phyloP scores from a whole-genome alignment of 2,797 vertebrate genomes.

The Acomys russatus region DNA sequence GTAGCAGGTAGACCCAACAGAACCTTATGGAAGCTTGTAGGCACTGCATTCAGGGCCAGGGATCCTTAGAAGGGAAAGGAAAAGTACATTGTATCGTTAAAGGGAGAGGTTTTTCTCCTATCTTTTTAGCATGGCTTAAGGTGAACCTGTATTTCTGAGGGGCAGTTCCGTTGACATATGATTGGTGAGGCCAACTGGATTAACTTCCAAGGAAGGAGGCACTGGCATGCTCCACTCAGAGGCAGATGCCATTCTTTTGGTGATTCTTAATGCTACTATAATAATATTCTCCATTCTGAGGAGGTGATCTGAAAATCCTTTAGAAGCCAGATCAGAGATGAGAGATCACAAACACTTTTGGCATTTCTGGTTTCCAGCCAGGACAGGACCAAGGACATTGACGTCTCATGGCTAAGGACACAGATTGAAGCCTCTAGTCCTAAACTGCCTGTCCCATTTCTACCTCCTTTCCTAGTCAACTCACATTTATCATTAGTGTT shows the following conservation, averaged over 20 bases:
- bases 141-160: background rate
- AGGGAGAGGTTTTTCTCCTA: background rate
- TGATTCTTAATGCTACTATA: background rate
- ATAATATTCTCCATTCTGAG: background rate
- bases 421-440: background rate
- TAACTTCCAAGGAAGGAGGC: background rate
- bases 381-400: background rate
- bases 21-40: background rate
- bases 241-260: background rate
- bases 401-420: background rate
- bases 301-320: background rate
- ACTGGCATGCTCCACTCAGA: too few species aligned
- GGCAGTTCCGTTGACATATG: background rate
- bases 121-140: background rate
- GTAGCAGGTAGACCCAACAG: background rate
- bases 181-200: background rate
- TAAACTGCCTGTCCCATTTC: background rate
- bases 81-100: background rate
- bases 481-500: constrained; percentile 14
- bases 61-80: background rate
- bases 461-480: background rate
- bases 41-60: background rate
- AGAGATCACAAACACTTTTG: background rate
- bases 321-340: background rate
- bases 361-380: background rate